Base-by-base conservation (phyloP, 2,797 vertebrate species). In the Lindbergichthys nudifrons region DNA sequence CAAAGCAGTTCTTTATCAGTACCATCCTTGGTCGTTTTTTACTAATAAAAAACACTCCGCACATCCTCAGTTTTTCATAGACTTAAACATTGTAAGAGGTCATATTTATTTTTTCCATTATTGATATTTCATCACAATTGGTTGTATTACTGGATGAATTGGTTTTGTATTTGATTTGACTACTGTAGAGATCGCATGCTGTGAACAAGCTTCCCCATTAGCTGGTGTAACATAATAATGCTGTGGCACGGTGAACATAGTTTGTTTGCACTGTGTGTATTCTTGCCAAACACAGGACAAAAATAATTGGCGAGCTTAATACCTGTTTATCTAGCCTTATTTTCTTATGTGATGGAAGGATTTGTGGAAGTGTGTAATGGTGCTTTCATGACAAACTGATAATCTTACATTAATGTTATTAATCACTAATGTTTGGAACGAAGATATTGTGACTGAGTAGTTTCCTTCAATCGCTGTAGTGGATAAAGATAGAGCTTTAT, bases 1-100 rank as follows among this genome's bases (percentile, higher is more conserved):
- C 65, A 77, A 73, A 68, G 56, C 36, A 60, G 32, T 36, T 63
- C 32, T 79, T 85, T 73, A 77, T 80, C 76, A 67, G 65, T 79
- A 73, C 57, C 70, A 79, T 76, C 60, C 51, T 60, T 70, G 21
- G 26, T 80, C 53, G 65, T 47, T 56, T 73, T 54, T 73, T 54
- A 81, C 52, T 43, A 72, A 54, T 77, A 61, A 72, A 56, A 70
- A 64, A 54, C 12, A 8, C 51, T 69, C 45, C 65, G n/a, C 56
- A 65, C 70, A 56, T 56, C 42, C 16, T 42, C 21, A 23, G 18
- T 60, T 79, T 23, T 14, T 65, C 61, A 65, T 46, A 62, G n/a
- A 64, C 46, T 36, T 45, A 3, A 15, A 61, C 19, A 48, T 53
- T 13, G 3, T 62, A 26, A 64, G 42, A 52, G 5, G 41, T 69